These are phyloP conservation scores for Halyomorpha halys DNA, from an alignment of 1,140 invertebrate species.

Conservation along the genomic window DNA sequence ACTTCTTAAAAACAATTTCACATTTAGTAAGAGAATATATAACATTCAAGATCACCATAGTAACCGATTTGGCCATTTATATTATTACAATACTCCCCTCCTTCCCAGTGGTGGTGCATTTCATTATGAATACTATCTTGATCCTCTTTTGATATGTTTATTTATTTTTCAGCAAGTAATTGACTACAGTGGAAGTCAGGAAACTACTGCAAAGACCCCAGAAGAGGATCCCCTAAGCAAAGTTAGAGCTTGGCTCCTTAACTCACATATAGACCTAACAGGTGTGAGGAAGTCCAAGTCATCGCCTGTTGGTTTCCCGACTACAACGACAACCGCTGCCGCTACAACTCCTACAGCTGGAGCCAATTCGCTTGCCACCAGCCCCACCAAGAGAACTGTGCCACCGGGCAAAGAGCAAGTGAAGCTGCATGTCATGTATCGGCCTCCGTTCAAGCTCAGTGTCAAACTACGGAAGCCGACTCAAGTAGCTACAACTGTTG, in stretches of 20 bases:
- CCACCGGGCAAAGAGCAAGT: slow-evolving; percentile 46
- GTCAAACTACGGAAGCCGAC: slow-evolving; percentile 51
- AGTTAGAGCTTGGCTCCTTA: slow-evolving; percentile 72
- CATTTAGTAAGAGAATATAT: too few relatives aligned
- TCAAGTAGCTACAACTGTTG: slow-evolving; percentile 30
- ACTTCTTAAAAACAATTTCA: too few relatives aligned
- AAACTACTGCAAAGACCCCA: slow-evolving; percentile 33
- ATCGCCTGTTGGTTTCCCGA: slow-evolving; percentile 48
- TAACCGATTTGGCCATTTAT: too few relatives aligned
- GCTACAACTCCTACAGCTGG: not conserved
- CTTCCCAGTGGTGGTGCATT: too few relatives aligned
- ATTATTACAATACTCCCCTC: too few relatives aligned
- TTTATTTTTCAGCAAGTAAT: slow-evolving; percentile 45
- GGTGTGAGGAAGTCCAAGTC: slow-evolving; percentile 55
- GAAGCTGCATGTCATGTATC: slow-evolving; percentile 70
- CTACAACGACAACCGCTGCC: not conserved
- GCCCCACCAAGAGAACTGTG: not conserved
- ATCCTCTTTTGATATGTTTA: too few relatives aligned
- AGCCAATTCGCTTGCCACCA: not conserved
- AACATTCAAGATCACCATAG: too few relatives aligned
- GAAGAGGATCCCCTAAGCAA: slow-evolving; percentile 64
- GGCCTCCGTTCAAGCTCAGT: slow-evolving; percentile 74
- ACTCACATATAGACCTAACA: slow-evolving; percentile 43
- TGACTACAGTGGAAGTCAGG: slow-evolving; percentile 52
- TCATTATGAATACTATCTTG: too few relatives aligned